Evolutionary conservation across 2,113 vertebrate species (phyloP).

Genomic region (Zapus hudsonius): DNA sequence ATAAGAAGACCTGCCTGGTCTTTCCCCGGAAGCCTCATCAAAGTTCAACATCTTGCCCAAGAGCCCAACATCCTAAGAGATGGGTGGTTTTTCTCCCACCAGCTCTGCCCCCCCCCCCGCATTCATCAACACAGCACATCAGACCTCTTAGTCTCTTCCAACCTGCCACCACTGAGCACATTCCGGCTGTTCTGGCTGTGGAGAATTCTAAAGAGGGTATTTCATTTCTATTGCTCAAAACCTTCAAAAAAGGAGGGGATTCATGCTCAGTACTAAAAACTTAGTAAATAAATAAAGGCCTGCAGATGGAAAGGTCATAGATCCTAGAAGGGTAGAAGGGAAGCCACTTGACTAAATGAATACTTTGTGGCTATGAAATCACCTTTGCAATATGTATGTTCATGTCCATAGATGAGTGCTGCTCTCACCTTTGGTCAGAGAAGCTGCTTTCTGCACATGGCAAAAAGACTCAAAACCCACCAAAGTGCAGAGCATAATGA

Average conservation of each 20-base stretch:
- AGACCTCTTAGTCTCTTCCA: neutral
- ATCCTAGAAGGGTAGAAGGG: too few relatives aligned
- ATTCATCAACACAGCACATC: neutral
- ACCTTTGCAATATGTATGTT: too few relatives aligned
- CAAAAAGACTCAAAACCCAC: too few relatives aligned
- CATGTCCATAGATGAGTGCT: too few relatives aligned
- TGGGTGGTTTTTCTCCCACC: neutral
- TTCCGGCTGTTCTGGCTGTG: neutral
- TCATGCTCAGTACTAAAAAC: too few relatives aligned
- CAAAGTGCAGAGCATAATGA: too few relatives aligned
- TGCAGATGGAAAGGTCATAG: too few relatives aligned
- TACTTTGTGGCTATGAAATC: too few relatives aligned
- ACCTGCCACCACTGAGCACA: neutral
- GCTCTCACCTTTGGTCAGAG: too few relatives aligned
- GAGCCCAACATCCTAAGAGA: neutral
- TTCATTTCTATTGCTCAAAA: constrained; percentile 41
- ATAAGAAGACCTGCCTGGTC: neutral
- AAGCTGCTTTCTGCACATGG: too few relatives aligned
- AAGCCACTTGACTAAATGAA: too few relatives aligned
- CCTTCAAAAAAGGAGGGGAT: neutral
- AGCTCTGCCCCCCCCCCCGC: neutral
- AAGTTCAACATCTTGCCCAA: constrained; percentile 5
- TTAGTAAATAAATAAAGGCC: too few relatives aligned
- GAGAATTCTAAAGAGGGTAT: neutral
- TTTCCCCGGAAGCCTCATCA: neutral